These are phyloP conservation scores for Leucoptera coffeella DNA, from an alignment of 2,888 invertebrate species.

Conservation along the genomic window DNA sequence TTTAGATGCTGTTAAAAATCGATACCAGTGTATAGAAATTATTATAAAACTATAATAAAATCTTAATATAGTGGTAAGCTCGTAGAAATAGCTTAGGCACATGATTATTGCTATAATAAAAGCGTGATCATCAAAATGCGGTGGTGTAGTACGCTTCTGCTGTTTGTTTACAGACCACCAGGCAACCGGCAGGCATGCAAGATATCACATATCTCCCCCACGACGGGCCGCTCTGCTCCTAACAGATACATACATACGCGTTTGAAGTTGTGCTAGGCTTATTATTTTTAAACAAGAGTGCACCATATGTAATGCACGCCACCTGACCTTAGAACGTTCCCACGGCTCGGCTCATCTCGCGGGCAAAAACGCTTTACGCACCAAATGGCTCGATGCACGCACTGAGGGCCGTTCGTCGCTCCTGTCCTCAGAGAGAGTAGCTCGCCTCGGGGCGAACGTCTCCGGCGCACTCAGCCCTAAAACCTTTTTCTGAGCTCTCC, in stretches of 20 bases:
- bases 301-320: constrained; percentile 44
- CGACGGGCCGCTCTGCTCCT: constrained; percentile 15
- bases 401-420: constrained; percentile 7
- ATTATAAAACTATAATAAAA: too few species aligned
- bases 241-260: constrained; percentile 3
- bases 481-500: constrained; percentile 44
- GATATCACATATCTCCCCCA: constrained; percentile 27
- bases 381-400: constrained; percentile 14
- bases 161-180: constrained; percentile 46
- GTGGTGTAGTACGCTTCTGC: constrained; percentile 24
- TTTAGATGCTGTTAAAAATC: too few species aligned
- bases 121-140: too few species aligned
- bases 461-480: constrained; percentile 29
- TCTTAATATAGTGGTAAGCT: constrained; percentile 3
- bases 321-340: constrained; percentile 49
- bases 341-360: constrained; percentile 28
- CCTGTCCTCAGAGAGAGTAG: constrained; percentile 10
- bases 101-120: constrained; percentile 9
- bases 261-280: too few species aligned
- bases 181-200: constrained; percentile 9
- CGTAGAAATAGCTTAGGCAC: constrained; percentile 5
- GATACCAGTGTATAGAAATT: too few species aligned
- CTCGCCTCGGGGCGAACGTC: constrained; percentile 38
- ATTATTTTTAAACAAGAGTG: too few species aligned
- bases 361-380: constrained; percentile 20